Evolutionary conservation across 2,797 vertebrate genomes (phyloP), one percentile per base, ranked within the genome.

Genomic region (Leptoclinus maculatus): DNA sequence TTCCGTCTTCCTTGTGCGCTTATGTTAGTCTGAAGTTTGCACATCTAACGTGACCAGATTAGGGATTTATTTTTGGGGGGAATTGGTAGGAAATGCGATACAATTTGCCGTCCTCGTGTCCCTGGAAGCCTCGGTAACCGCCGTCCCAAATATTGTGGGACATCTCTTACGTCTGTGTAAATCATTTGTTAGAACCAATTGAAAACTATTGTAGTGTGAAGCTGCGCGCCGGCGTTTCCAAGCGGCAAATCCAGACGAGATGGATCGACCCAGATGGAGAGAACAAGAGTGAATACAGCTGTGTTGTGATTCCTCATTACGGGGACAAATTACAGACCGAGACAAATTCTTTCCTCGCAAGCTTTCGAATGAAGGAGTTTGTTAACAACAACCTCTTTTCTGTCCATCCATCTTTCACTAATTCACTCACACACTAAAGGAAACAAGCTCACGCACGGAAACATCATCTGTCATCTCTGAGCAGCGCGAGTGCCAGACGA

Each of bases 241-340:
- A 38, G 45, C 6, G 4, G 57, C 39, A 56, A 65, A 72, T 49
- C 66, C 23, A 57, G n/a, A 80, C 2, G 29, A 21, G 45, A 8
- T 47, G 7, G 3, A 8, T 47, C 17, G 3, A 45, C 58, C 66
- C 76, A 79, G 76, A 85, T 47, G 80, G 80, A 60, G 80, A 69
- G 39, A 82, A 43, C 80, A 84, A 75, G 77, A 56, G 82, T 63
- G 64, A 68, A 73, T 65, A 7, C 77, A 79, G 84, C 79, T 78
- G 86, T 66, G 72, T 60, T 77, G 53, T 58, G 56, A 79, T 60
- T 79, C 65, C 57, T 75, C 54, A 25, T 25, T 53, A 77, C 65
- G 32, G 68, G 71, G 80, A 84, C 32, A 67, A 84, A 85, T 81
- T 71, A 76, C 43, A 66, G 41, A 60, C 45, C 5, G 51, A 78